phyloP scores from a whole-genome alignment of 2,888 invertebrate species.

The Lepidonotus clava region DNA sequence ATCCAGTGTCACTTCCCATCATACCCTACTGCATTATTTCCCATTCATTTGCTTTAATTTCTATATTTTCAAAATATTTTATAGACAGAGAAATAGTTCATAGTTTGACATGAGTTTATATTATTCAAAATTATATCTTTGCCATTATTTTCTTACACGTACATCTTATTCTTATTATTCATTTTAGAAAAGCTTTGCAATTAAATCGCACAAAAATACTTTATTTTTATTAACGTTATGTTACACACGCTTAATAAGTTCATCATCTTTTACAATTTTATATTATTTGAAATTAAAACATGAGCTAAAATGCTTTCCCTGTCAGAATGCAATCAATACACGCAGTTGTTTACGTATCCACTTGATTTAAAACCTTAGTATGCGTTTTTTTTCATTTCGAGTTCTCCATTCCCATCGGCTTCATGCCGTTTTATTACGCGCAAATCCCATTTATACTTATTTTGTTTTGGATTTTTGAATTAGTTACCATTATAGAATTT shows the following conservation, averaged over 20 bases:
- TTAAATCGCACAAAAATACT: neutral
- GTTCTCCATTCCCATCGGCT: neutral
- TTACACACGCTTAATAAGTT: neutral
- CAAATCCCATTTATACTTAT: constrained; percentile 11
- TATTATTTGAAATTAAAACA: no score
- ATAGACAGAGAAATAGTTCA: neutral
- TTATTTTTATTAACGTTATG: neutral
- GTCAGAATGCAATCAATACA: no score
- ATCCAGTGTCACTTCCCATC: neutral
- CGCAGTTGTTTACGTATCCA: neutral
- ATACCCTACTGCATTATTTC: neutral
- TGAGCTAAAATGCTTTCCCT: no score
- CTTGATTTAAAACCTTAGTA: neutral
- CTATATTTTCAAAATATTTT: neutral
- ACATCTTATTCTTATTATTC: neutral
- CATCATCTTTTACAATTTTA: neutral
- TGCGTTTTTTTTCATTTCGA: neutral
- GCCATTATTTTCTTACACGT: neutral
- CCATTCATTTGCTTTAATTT: constrained; percentile 12
- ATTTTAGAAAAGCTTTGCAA: constrained; percentile 36
- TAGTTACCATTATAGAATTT: constrained; percentile 33
- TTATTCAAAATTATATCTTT: no score
- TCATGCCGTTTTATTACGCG: constrained; percentile 11
- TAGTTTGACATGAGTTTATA: no score
- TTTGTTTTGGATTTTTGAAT: constrained; percentile 37